Percentiles rank a stretch among this genome's conserved stretches.
phyloP scores from a whole-genome alignment of 2,888 invertebrate species.

The Pasiphila rectangulata region DNA sequence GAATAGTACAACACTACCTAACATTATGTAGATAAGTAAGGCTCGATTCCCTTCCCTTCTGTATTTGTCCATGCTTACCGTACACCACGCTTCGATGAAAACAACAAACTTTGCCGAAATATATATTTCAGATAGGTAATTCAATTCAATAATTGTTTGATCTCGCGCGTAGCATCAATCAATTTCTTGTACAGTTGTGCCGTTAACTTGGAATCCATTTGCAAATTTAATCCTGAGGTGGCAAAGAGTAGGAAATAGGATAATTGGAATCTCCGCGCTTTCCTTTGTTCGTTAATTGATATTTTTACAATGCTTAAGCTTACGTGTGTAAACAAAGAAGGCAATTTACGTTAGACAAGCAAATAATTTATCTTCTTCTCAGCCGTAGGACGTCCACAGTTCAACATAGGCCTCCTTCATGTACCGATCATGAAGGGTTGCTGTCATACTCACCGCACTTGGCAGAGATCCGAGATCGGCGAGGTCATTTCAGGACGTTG shows the following conservation, averaged over 20 bases:
- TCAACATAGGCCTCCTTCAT: no score
- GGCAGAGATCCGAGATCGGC: no score
- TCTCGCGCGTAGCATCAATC: constrained; percentile 65
- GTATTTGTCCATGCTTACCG: neutral
- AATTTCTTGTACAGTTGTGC: constrained; percentile 66
- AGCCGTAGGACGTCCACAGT: no score
- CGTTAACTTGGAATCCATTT: constrained; percentile 67
- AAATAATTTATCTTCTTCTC: no score
- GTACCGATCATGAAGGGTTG: no score
- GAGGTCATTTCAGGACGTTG: no score
- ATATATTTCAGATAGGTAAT: constrained; percentile 51
- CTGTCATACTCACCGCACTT: no score
- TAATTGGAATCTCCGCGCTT: constrained; percentile 11
- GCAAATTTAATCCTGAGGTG: constrained; percentile 63
- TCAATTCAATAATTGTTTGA: constrained; percentile 70
- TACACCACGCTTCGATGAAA: constrained; percentile 13
- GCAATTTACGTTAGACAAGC: constrained; percentile 1
- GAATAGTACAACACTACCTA: no score
- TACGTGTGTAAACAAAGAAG: neutral
- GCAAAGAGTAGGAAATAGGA: constrained; percentile 38
- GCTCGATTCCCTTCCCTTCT: neutral
- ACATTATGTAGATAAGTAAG: no score
- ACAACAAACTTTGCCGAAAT: constrained; percentile 26
- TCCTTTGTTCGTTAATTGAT: constrained; percentile 2
- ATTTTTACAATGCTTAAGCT: neutral